phyloP scores from a whole-genome alignment of 2,797 vertebrate genomes.

The Monodelphis domestica region DNA sequence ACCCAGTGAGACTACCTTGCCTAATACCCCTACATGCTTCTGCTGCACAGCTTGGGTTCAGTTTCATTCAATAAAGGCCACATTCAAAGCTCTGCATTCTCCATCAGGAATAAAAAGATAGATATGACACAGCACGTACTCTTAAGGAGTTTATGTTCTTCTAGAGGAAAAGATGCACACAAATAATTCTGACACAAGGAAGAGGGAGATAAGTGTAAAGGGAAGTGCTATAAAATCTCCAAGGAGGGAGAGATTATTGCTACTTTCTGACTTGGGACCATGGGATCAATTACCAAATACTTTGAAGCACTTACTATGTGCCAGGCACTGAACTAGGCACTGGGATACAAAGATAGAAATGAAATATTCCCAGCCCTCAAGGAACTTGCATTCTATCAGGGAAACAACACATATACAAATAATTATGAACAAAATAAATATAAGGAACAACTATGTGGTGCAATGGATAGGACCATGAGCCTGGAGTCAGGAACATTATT shows the following conservation, averaged over 20 bases:
- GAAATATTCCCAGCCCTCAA: background rate
- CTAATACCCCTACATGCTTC: background rate
- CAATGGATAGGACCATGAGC: background rate
- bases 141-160: background rate
- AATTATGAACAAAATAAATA: background rate
- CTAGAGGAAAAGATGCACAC: background rate
- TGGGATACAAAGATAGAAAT: background rate
- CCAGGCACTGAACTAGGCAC: background rate
- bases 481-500: background rate
- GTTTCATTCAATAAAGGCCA: background rate
- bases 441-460: background rate
- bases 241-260: background rate
- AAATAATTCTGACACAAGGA: background rate
- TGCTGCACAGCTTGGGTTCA: background rate
- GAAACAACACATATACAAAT: background rate
- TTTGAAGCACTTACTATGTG: background rate
- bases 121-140: background rate
- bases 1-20: background rate
- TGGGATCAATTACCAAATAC: background rate
- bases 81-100: background rate
- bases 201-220: background rate
- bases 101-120: background rate
- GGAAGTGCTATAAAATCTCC: background rate
- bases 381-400: background rate
- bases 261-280: background rate